A percentile compares a stretch with the other conserved stretches of the same genome.
Conservation (phyloP, 2,113 vertebrate genomes). For the Albula glossodonta region DNA sequence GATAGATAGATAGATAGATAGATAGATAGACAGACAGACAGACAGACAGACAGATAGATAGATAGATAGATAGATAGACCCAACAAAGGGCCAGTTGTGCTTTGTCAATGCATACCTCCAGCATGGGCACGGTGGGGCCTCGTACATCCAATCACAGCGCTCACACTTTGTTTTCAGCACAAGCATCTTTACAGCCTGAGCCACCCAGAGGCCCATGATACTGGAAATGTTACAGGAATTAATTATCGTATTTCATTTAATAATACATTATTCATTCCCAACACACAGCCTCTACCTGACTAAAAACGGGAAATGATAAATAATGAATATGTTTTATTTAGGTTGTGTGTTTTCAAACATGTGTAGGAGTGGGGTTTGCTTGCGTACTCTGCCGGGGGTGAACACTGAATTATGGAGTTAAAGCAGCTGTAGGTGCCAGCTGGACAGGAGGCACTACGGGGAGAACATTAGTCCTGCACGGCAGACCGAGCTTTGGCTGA, state of each 20-base stretch:
- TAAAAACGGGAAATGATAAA: not conserved
- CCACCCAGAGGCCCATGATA: too few relatives aligned
- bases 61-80: too few relatives aligned
- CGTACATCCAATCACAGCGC: too few relatives aligned
- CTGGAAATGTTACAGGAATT: not conserved
- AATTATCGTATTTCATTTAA: not conserved
- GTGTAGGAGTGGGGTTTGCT: not conserved
- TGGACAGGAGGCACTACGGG: not conserved
- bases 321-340: not conserved
- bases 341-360: not conserved
- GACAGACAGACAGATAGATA: too few relatives aligned
- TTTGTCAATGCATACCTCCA: too few relatives aligned
- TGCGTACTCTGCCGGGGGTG: not conserved
- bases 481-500: not conserved
- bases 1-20: too few relatives aligned
- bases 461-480: not conserved
- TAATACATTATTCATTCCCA: not conserved
- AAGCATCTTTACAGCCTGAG: too few relatives aligned
- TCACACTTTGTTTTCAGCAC: too few relatives aligned
- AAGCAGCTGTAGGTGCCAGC: not conserved
- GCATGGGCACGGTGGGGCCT: too few relatives aligned
- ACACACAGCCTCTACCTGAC: not conserved
- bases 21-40: too few relatives aligned
- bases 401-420: slow-evolving; percentile 1
- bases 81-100: too few relatives aligned